Percentiles rank a stretch among this genome's conserved stretches.
phyloP scores from a whole-genome alignment of 2,888 invertebrate species.

The Parnassius orleans region DNA sequence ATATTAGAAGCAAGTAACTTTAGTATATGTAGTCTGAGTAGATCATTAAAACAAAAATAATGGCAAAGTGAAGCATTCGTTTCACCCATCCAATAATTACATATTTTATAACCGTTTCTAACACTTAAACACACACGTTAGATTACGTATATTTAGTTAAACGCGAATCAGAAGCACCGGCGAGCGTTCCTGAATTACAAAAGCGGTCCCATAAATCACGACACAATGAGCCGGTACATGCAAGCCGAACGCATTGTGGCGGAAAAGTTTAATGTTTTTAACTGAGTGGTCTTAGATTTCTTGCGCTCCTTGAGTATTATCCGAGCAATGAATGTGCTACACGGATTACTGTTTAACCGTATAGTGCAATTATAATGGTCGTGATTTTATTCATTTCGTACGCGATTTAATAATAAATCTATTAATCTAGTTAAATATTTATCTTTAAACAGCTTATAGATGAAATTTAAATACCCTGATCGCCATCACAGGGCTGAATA shows the following conservation, averaged over 20 bases:
- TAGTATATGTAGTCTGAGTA: not conserved
- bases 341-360: constrained; percentile 21
- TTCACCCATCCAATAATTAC: not conserved
- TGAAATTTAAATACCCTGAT: too few relatives aligned
- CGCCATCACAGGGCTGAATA: too few relatives aligned
- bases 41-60: not conserved
- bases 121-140: constrained; percentile 4
- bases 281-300: constrained; percentile 25
- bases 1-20: too few relatives aligned
- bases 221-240: constrained; percentile 23
- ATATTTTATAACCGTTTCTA: not conserved
- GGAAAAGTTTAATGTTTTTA: constrained; percentile 28
- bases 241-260: constrained; percentile 24
- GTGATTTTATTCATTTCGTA: not conserved
- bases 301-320: constrained; percentile 20
- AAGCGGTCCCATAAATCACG: constrained; percentile 26
- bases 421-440: too few relatives aligned
- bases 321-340: constrained; percentile 21
- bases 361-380: constrained; percentile 7
- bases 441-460: too few relatives aligned
- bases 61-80: not conserved
- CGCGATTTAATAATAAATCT: too few relatives aligned
- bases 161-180: constrained; percentile 9
- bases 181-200: constrained; percentile 23
- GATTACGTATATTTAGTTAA: constrained; percentile 23